A percentile compares a stretch with the other conserved stretches of the same genome.
Evolutionary conservation across 2,113 vertebrate species (phyloP).

Genomic region (Pantherophis guttatus): DNA sequence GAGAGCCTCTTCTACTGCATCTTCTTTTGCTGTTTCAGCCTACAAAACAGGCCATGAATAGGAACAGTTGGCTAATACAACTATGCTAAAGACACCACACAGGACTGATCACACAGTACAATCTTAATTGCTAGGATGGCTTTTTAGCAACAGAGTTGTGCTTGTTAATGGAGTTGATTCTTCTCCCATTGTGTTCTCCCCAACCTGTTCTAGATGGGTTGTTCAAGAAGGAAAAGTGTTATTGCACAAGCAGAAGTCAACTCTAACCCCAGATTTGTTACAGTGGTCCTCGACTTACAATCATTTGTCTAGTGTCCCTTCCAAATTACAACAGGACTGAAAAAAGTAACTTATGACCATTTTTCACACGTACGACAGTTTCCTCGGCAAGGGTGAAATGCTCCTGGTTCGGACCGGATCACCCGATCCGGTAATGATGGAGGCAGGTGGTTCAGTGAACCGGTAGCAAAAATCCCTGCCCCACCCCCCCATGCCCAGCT

Average conservation of each 20-base stretch:
- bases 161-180: background rate
- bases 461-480: no score
- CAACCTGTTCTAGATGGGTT: background rate
- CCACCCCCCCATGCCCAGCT: no score
- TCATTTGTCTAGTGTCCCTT: background rate
- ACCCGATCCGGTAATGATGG: no score
- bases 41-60: constrained; percentile 48
- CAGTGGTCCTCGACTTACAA: background rate
- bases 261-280: background rate
- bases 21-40: constrained; percentile 54
- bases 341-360: background rate
- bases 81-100: background rate
- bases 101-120: background rate
- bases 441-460: no score
- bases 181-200: background rate
- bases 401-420: no score
- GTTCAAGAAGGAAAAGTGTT: background rate
- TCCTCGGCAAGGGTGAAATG: background rate
- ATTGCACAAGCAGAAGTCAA: background rate
- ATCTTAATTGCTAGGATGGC: no score
- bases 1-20: constrained; percentile 65
- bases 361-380: background rate
- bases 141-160: background rate
- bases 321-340: background rate
- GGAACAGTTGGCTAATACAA: background rate